Percentiles rank a stretch among this genome's conserved stretches.
phyloP scores from a whole-genome alignment of 2,888 invertebrate species.

The Brachycybe producta region DNA sequence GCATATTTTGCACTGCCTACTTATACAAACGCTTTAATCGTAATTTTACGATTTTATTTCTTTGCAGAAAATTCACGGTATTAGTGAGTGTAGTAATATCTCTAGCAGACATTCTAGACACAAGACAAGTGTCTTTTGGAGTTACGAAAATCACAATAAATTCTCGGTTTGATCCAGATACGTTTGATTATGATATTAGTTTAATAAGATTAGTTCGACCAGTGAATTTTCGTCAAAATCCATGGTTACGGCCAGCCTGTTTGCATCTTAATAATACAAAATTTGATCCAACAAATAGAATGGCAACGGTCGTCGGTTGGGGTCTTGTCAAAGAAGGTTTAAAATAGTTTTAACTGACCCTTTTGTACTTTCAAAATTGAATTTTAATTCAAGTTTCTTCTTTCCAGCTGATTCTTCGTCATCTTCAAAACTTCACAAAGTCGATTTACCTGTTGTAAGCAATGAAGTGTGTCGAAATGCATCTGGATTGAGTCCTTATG shows the following conservation, averaged over 20 bases:
- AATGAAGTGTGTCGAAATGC: constrained; percentile 4
- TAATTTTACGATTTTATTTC: no score
- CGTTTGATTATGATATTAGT: constrained; percentile 12
- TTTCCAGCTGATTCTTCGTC: constrained; percentile 5
- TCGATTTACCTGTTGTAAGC: constrained; percentile 12
- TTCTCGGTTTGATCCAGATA: constrained; percentile 2
- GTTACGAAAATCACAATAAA: constrained; percentile 1
- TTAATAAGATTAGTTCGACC: not conserved
- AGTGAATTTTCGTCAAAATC: constrained; percentile 9
- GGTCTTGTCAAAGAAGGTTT: not conserved
- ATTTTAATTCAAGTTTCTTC: not conserved
- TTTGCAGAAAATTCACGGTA: not conserved
- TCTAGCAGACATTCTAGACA: not conserved
- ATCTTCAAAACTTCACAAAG: constrained; percentile 1
- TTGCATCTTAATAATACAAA: not conserved
- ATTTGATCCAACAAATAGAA: not conserved
- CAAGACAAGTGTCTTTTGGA: not conserved
- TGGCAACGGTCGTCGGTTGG: constrained; percentile 6
- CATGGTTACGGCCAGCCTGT: constrained; percentile 11
- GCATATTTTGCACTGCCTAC: no score
- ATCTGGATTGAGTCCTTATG: not conserved
- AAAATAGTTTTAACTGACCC: not conserved
- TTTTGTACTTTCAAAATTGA: not conserved
- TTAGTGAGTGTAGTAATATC: not conserved
- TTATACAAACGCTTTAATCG: no score